These are phyloP conservation scores for Brachyptera risi DNA, from an alignment of 2,888 invertebrate genomes.

Conservation along the genomic window DNA sequence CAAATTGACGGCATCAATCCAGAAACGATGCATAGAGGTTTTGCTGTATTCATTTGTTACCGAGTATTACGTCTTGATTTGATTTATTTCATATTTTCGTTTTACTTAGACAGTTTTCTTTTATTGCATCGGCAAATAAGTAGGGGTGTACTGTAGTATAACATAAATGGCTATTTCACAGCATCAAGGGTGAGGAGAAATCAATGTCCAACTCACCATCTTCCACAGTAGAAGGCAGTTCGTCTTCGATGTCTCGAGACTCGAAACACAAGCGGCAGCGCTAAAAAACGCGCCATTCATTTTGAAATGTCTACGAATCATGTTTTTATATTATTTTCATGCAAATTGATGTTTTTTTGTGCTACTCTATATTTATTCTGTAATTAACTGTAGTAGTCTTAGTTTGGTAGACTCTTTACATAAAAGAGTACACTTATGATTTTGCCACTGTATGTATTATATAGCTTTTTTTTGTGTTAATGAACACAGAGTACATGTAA, in stretches of 20 bases:
- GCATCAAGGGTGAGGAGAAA: slow-evolving; percentile 21
- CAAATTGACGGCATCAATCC: no score
- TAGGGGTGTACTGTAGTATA: slow-evolving; percentile 4
- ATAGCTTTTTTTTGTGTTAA: neutral
- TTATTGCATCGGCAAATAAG: no score
- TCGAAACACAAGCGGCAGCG: neutral
- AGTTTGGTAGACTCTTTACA: neutral
- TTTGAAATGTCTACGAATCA: neutral
- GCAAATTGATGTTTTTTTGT: slow-evolving; percentile 3
- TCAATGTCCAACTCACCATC: slow-evolving; percentile 23
- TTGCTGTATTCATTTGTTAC: no score
- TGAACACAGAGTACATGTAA: no score
- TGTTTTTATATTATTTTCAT: neutral
- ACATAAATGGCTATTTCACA: slow-evolving; percentile 12
- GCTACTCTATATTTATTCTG: neutral
- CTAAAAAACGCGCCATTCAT: no score
- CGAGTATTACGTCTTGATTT: no score
- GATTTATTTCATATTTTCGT: no score
- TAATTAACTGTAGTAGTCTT: neutral
- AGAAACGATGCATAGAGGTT: no score
- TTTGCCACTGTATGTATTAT: neutral
- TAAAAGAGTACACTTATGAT: neutral
- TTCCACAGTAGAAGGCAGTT: no score
- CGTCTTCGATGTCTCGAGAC: neutral
- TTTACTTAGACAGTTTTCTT: no score